phyloP scores from a whole-genome alignment of 2,113 vertebrate genomes.

The Albula glossodonta region DNA sequence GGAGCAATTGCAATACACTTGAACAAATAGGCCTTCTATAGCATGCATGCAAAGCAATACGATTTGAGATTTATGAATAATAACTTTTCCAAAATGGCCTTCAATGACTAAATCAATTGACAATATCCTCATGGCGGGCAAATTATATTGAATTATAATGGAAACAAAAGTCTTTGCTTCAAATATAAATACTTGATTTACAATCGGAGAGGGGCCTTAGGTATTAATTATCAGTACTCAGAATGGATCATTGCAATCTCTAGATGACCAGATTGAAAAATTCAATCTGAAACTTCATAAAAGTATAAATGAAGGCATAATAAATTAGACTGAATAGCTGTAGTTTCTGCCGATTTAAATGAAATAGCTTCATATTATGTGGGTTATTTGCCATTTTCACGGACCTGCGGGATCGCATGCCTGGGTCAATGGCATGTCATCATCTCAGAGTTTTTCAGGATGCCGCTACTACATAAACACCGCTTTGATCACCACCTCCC shows the following conservation, averaged over 20 bases:
- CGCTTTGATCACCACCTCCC: neutral
- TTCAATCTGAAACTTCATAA: neutral
- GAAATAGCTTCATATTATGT: neutral
- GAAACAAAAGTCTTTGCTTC: neutral
- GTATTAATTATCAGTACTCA: neutral
- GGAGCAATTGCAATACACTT: neutral
- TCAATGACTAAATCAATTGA: neutral
- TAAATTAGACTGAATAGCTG: neutral
- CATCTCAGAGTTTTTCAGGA: neutral
- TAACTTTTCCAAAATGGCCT: neutral
- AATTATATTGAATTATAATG: neutral
- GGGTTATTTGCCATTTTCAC: neutral
- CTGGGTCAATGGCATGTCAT: neutral
- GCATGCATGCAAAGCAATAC: neutral
- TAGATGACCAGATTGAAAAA: neutral
- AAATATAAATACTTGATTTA: neutral
- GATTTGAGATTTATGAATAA: neutral
- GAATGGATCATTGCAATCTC: neutral
- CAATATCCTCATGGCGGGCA: neutral
- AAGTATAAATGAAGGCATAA: neutral
- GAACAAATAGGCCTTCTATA: neutral
- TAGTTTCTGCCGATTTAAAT: neutral
- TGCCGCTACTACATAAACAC: neutral
- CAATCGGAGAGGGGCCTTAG: neutral
- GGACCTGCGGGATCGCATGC: neutral